Conservation (phyloP, 2,888 invertebrate genomes). For the Crioceris asparagi region DNA sequence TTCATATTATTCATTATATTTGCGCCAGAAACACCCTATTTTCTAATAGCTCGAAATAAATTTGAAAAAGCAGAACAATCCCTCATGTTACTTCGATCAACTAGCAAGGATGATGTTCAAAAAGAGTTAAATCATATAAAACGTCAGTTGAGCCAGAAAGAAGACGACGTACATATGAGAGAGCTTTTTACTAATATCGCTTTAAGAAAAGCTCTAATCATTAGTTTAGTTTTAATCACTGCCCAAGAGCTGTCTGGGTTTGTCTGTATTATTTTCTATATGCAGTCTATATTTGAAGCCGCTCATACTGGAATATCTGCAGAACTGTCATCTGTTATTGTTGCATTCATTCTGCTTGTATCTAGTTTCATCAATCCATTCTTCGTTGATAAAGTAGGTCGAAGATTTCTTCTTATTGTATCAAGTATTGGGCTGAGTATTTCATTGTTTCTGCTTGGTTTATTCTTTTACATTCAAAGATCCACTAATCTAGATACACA, state of each 20-base stretch:
- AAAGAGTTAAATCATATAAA: constrained; percentile 39
- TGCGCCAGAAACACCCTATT: not conserved
- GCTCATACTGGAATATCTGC: constrained; percentile 53
- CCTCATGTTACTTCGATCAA: constrained; percentile 57
- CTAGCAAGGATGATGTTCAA: constrained; percentile 49
- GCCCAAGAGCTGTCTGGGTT: constrained; percentile 63
- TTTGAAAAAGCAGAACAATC: constrained; percentile 40
- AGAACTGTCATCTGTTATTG: constrained; percentile 59
- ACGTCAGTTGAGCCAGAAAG: constrained; percentile 9
- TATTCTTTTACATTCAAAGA: constrained; percentile 41
- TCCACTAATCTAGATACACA: constrained; percentile 34
- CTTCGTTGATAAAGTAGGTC: constrained; percentile 66
- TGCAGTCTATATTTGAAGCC: constrained; percentile 53
- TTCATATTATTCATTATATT: not conserved
- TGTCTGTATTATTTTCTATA: constrained; percentile 40
- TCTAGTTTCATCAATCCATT: constrained; percentile 62
- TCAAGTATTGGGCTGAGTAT: constrained; percentile 57
- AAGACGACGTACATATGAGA: constrained; percentile 41
- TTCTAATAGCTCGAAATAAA: not conserved
- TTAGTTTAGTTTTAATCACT: constrained; percentile 42
- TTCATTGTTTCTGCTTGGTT: constrained; percentile 46
- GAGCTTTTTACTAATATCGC: constrained; percentile 45
- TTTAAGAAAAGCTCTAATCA: constrained; percentile 65
- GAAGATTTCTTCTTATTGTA: constrained; percentile 56
- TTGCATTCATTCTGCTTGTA: constrained; percentile 60